Percentiles rank a stretch among this genome's conserved stretches.
Evolutionary conservation across 2,888 invertebrate genomes (phyloP).

Genomic region (Lypha dubia): DNA sequence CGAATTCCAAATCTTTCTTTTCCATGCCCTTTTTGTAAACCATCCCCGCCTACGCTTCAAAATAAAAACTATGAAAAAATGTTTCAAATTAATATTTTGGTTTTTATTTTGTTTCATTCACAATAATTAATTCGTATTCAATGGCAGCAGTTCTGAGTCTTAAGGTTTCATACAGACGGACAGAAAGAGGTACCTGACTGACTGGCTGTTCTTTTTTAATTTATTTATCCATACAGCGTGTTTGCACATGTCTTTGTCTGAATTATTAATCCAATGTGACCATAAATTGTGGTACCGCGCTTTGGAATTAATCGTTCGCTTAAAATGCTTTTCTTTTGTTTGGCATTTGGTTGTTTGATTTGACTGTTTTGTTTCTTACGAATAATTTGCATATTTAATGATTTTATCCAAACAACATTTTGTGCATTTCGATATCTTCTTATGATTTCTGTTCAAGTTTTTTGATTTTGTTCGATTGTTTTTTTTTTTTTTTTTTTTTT

Average conservation of each 20-base stretch:
- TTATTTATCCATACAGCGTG: slow-evolving; percentile 64
- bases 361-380: slow-evolving; percentile 18
- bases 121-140: slow-evolving; percentile 39
- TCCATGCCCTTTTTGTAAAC: slow-evolving; percentile 19
- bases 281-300: slow-evolving; percentile 62
- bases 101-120: slow-evolving; percentile 33
- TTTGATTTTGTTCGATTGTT: slow-evolving; percentile 14
- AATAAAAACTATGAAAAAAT: background rate
- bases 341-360: slow-evolving; percentile 23
- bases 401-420: slow-evolving; percentile 57
- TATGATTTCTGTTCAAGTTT: slow-evolving; percentile 15
- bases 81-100: slow-evolving; percentile 47
- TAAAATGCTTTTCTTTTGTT: slow-evolving; percentile 51
- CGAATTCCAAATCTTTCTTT: slow-evolving; percentile 15
- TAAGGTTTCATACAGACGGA: slow-evolving; percentile 40
- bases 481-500: slow-evolving; percentile 56
- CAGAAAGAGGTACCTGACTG: slow-evolving; percentile 36
- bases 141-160: slow-evolving; percentile 16
- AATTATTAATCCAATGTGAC: slow-evolving; percentile 70
- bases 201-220: slow-evolving; percentile 63
- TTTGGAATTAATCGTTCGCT: slow-evolving; percentile 34
- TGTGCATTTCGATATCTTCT: slow-evolving; percentile 56
- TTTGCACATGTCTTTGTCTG: slow-evolving; percentile 68
- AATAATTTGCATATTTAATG: slow-evolving; percentile 68
- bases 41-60: slow-evolving; percentile 37